Base-by-base conservation (phyloP, 2,888 invertebrate genomes). In the Anoplius nigerrimus region DNA sequence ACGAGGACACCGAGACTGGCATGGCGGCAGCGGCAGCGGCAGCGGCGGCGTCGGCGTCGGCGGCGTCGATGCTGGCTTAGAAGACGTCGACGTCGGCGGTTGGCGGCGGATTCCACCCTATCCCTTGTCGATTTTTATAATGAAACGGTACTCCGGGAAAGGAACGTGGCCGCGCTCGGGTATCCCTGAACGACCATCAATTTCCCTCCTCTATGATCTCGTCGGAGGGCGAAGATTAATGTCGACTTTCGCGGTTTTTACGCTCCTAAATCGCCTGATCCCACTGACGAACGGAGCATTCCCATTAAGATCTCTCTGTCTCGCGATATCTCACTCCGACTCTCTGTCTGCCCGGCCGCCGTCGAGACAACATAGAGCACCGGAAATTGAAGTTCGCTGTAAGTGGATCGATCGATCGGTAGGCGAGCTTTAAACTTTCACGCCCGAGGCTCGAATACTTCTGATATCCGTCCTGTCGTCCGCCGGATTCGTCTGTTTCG, bases 121-220 rank as follows among this genome's bases (percentile, higher is more conserved):
- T 61, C 78, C 70, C 70, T 63, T 65, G 70, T 77, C 81, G 75
- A 82, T 81, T 82, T 82, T 82, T 80, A 73, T 80, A 79, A 82
- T 72, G 76, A 74, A 80, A 76, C 69, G 68, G 46, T 61, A 61
- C 62, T 66, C 59, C 52, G 60, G 22, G 54, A 22, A 59, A 67
- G 53, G 68, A 64, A 55, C 67, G 61, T 62, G 63, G 59, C 62
- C 59, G 48, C 55, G 69, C 52, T 67, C 66, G 51, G 67, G 56
- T 55, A 70, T 72, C 70, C 46, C 62, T 45, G 55, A 56, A 24
- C 71, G 67, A 66, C 72, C 81, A 81, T 81, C 75, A 80, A 81
- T 81, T 81, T 76, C 48, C 66, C 67, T 74, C 73, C 56, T 62
- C 74, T 57, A 64, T 71, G 71, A 76, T 81, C 79, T 74, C 66